Percentiles rank a stretch among this genome's conserved stretches.
phyloP scores from a whole-genome alignment of 2,888 invertebrate genomes.

The Aleiodes leptofemur region DNA sequence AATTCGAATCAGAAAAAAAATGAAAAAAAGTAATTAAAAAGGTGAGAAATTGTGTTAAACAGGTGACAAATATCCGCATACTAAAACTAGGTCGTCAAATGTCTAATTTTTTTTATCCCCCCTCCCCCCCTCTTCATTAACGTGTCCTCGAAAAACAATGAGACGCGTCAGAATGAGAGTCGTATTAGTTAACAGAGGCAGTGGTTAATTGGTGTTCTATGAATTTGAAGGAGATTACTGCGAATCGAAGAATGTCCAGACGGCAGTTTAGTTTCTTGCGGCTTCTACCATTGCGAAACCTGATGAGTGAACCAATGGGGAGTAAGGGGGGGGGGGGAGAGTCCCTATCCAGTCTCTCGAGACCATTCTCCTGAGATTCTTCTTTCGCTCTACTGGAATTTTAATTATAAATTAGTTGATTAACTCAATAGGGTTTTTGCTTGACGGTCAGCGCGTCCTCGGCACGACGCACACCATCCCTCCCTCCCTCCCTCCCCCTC shows the following conservation, averaged over 20 bases:
- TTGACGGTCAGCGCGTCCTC: conserved; percentile 62
- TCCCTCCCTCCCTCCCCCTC: not conserved
- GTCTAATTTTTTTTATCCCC: conserved; percentile 47
- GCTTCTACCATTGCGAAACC: conserved; percentile 35
- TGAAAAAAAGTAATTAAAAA: not conserved
- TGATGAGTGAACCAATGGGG: conserved; percentile 30
- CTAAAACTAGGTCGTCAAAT: conserved; percentile 62
- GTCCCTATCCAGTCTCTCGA: conserved; percentile 43
- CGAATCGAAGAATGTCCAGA: conserved; percentile 67
- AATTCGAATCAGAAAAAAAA: too few species aligned
- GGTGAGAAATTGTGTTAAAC: not conserved
- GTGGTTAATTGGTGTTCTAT: conserved; percentile 74
- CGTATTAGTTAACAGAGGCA: conserved; percentile 42
- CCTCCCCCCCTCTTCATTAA: conserved; percentile 42
- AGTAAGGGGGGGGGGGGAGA: conserved; percentile 21
- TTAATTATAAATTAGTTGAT: conserved; percentile 76
- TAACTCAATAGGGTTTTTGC: conserved; percentile 75
- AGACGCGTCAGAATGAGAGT: conserved; percentile 49
- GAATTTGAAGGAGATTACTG: conserved; percentile 72
- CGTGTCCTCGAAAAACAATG: conserved; percentile 42
- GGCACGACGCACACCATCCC: conserved; percentile 58
- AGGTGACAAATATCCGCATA: conserved; percentile 45
- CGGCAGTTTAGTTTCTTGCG: conserved; percentile 47
- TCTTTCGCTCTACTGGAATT: conserved; percentile 69
- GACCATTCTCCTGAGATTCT: conserved; percentile 57